Evolutionary conservation across 2,113 vertebrate genomes (phyloP), one percentile per base, ranked within the genome.

Genomic region (Mesembrinibis cayennensis): DNA sequence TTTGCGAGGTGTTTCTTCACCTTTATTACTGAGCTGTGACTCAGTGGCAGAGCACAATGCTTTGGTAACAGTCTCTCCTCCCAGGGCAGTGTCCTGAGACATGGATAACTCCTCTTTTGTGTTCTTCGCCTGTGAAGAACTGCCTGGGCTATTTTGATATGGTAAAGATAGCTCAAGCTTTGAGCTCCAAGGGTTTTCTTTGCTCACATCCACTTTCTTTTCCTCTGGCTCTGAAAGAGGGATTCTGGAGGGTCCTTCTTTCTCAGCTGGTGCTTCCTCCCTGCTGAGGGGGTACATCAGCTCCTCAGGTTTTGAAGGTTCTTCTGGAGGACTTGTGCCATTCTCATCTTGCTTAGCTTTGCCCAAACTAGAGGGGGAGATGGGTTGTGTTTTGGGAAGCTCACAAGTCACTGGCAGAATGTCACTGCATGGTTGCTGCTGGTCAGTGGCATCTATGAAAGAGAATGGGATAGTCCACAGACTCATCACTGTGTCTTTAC

Each of bases 401-500:
- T 95, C 91, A 96, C 72, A 69, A 53, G 89, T 45, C 90, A 83
- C 50, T 88, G 97, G 69, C 78, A 90, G 22, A 80, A 94, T 20
- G 58, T 93, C 82, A 79, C 13, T 8, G 5, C 89, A 71, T 10
- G 66, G 67, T 29, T 92, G 76, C 26, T 96, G 92, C 19, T 95
- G 94, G 21, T 97, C 97, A 89, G 78, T 63, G 94, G 89, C 61
- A 55, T 97, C 98, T 40, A 92, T 89, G 62, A 97, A 97, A 50
- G 97, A 56, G 53, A 93, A 89, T 14, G 97, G 88, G 4, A 97
- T 87, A 67, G 96, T 65, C 98, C 98, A 98, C 45, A 98, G 94
- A 88, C 95, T 98, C 65, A 93, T 89, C 71, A 97, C 94, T 2
- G 81, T 95, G 55, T 97, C 98, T 84, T 98, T 98, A 88, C 98